A percentile compares a stretch with the other conserved stretches of the same genome.
Evolutionary conservation across 1,140 invertebrate genomes (phyloP).

Genomic region (Colletes latitarsis): DNA sequence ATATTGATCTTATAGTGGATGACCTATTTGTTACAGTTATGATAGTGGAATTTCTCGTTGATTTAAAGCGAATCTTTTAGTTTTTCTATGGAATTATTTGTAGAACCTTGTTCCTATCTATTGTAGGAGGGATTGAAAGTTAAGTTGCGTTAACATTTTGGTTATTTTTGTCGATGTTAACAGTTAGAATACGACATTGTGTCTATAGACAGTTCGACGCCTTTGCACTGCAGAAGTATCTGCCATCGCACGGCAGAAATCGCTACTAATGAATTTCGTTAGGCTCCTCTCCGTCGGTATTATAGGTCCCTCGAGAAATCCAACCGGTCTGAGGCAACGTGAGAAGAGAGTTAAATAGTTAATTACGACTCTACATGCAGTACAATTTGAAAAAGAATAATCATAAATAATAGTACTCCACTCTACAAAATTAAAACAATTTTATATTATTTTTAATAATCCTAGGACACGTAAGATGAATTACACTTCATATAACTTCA

Average conservation of each 20-base stretch:
- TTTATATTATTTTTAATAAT: neutral
- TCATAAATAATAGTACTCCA: too few species aligned
- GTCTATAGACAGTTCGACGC: neutral
- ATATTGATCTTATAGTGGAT: too few species aligned
- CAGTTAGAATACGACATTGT: neutral
- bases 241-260: slow-evolving; percentile 60
- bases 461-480: too few species aligned
- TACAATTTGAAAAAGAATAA: neutral
- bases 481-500: too few species aligned
- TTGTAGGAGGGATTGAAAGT: too few species aligned
- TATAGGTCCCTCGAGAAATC: neutral
- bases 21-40: too few species aligned
- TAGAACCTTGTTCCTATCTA: too few species aligned
- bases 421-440: neutral
- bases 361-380: neutral
- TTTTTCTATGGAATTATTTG: too few species aligned
- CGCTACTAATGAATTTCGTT: slow-evolving; percentile 32
- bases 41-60: too few species aligned
- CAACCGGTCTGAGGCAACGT: neutral
- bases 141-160: neutral
- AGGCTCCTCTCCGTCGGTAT: slow-evolving; percentile 12
- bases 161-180: neutral
- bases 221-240: slow-evolving; percentile 3
- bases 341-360: neutral
- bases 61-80: too few species aligned